Base-by-base conservation (phyloP, 2,113 vertebrate genomes). In the Gallinago undulata region DNA sequence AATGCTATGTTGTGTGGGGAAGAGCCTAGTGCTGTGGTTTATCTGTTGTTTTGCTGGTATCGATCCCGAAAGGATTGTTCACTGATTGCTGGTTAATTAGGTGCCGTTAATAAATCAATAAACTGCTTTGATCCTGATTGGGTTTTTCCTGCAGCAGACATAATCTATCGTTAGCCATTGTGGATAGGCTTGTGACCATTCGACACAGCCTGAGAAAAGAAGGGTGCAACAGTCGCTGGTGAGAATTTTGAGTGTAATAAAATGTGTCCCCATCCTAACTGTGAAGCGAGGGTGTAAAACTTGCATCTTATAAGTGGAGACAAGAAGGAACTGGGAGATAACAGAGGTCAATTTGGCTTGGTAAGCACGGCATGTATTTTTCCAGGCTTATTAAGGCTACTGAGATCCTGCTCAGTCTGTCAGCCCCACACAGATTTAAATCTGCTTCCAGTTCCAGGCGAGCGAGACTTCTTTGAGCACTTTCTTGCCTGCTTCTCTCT, bases 51-150 rank as follows among this genome's bases (percentile, higher is more conserved):
- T 5, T 1, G 1, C 56, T 89, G 25, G 19, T 75, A 82, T 87
- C 48, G 77, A 87, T 79, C 74, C 74, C 16, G 1, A 53, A 91
- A 82, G 56, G 73, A 75, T 82, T 94, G 56, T 66, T 91, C 84
- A 53, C 22, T 68, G 45, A 91, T 75, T 79, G 69, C 77, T 95
- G 48, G 22, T 73, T 95, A 89, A 82, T 89, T 84, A 84, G 77
- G 35, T 82, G 33, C 37, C 75, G 84, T 75, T 89, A 89, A 93
- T 89, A 95, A 92, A 95, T 78, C 91, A 87, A 59, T 92, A 41
- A 57, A 19, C 17, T 92, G 15, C n/a, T 87, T 91, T 70, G 78
- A 91, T 93, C 62, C 56, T 41, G 35, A n/a, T 84, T 68, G 72
- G 69, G 2, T 56, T 87, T 91, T 57, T 50, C 39, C 56, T 69